These are phyloP conservation scores for Cynoglossus semilaevis DNA, from an alignment of 2,113 vertebrate species.

Conservation along the genomic window DNA sequence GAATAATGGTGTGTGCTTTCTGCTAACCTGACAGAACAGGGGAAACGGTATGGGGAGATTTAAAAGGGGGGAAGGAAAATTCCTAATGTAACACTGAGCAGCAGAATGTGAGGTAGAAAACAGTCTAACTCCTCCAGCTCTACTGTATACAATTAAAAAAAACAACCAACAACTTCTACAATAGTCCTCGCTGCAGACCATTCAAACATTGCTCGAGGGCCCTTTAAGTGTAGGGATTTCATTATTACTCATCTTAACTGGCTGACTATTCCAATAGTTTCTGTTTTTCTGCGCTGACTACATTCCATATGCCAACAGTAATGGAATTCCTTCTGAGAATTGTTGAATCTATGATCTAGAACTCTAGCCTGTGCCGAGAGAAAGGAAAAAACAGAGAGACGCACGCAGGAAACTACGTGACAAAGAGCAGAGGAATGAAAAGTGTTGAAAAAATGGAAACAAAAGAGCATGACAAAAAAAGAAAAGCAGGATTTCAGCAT, in stretches of 20 bases:
- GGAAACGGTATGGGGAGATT: no score
- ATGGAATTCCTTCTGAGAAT: slow-evolving; percentile 32
- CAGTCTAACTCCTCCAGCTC: no score
- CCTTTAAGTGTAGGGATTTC: slow-evolving; percentile 44
- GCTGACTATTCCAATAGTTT: slow-evolving; percentile 31
- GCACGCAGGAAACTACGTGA: no score
- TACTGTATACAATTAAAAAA: no score
- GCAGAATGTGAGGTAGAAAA: no score
- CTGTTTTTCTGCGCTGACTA: slow-evolving; percentile 20
- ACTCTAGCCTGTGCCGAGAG: slow-evolving; percentile 4
- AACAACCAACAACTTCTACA: slow-evolving; percentile 1
- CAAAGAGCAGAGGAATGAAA: no score
- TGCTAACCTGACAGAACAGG: no score
- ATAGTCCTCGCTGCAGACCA: slow-evolving; percentile 36
- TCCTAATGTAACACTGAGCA: no score
- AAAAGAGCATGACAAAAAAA: slow-evolving; percentile 14
- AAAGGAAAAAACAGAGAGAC: slow-evolving; percentile 4
- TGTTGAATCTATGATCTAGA: slow-evolving; percentile 13
- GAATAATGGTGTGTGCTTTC: no score
- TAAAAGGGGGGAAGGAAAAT: no score
- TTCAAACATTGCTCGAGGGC: slow-evolving; percentile 46
- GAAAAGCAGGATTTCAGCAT: slow-evolving; percentile 27
- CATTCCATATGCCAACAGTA: slow-evolving; percentile 20
- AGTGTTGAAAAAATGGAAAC: slow-evolving; percentile 17
- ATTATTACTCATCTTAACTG: slow-evolving; percentile 10